Percentiles rank a stretch among this genome's conserved stretches.
phyloP scores from a whole-genome alignment of 2,888 invertebrate species.

The Nasonovia ribisnigri region DNA sequence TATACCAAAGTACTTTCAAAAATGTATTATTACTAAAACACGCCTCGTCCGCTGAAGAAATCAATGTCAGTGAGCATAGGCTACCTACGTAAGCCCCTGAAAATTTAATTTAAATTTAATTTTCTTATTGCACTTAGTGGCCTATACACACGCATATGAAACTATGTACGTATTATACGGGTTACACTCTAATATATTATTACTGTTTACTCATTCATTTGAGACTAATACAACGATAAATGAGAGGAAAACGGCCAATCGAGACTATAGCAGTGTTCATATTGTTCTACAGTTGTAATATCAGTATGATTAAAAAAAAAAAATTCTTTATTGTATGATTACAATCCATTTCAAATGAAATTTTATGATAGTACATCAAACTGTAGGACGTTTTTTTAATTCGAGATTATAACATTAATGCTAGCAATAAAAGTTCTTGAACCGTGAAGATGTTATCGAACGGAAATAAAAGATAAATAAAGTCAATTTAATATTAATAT shows the following conservation, averaged over 20 bases:
- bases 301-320: neutral
- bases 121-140: slow-evolving; percentile 2
- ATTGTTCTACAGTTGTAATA: neutral
- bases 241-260: neutral
- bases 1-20: neutral
- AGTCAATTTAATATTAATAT: neutral
- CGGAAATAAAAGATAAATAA: neutral
- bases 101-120: neutral
- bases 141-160: neutral
- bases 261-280: neutral
- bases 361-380: neutral
- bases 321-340: neutral
- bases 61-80: neutral
- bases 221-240: neutral
- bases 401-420: neutral
- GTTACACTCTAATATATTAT: neutral
- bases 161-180: neutral
- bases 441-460: neutral
- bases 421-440: neutral
- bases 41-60: neutral
- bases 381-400: neutral
- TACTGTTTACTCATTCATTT: neutral
- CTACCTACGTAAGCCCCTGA: neutral
- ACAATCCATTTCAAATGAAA: neutral
- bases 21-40: neutral